Evolutionary conservation across 1,140 invertebrate species (phyloP).

Genomic region (Lordiphosa stackelbergi): DNA sequence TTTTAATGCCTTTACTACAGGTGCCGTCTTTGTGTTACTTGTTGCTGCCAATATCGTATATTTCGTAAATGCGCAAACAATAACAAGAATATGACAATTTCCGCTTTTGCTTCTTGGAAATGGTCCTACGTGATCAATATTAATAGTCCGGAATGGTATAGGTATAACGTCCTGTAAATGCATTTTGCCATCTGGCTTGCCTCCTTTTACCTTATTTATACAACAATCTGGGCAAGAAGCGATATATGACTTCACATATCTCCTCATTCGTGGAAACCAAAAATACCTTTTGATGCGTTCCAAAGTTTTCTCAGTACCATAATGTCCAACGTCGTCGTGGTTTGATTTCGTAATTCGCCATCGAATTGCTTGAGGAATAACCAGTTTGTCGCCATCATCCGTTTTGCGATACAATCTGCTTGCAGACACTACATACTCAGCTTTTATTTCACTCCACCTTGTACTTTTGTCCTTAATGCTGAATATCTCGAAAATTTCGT

Average conservation of each 20-base stretch:
- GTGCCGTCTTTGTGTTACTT: too few relatives aligned
- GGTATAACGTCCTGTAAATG: background rate
- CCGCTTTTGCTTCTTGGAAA: background rate
- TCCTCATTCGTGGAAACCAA: background rate
- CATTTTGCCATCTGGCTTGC: background rate
- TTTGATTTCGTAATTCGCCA: too few relatives aligned
- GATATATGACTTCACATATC: background rate
- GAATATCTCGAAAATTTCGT: background rate
- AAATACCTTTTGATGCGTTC: background rate
- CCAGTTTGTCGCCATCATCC: too few relatives aligned
- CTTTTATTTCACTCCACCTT: background rate
- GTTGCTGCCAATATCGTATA: too few relatives aligned
- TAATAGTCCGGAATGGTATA: constrained; percentile 1
- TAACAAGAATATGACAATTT: background rate
- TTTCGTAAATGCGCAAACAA: too few relatives aligned
- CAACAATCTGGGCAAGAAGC: background rate
- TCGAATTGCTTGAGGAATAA: too few relatives aligned
- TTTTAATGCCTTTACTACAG: too few relatives aligned
- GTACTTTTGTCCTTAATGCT: background rate
- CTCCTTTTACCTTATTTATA: background rate
- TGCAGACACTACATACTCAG: background rate
- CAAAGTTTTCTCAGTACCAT: too few relatives aligned
- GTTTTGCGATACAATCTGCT: background rate
- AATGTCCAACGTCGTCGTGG: too few relatives aligned
- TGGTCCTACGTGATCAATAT: background rate